Conservation (phyloP, 2,888 invertebrate species). For the Ormyrus rosae region DNA sequence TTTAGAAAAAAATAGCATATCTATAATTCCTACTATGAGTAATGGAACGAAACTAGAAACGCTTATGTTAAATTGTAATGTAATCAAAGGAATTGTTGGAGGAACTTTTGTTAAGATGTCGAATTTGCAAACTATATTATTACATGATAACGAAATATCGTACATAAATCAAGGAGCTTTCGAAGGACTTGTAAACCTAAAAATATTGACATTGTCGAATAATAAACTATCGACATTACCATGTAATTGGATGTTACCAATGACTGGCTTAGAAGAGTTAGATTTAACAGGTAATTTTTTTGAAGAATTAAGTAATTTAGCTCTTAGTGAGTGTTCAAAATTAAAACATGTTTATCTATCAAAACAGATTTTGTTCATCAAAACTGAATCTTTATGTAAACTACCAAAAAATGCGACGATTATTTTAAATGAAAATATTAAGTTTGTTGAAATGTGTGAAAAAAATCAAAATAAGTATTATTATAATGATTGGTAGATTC, state of each 20-base stretch:
- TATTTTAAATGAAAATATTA: neutral
- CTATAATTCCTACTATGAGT: neutral
- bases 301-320: slow-evolving; percentile 8
- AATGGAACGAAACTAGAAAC: slow-evolving; percentile 11
- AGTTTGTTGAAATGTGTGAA: neutral
- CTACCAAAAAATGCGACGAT: slow-evolving; percentile 38
- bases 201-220: slow-evolving; percentile 32
- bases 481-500: too few species aligned
- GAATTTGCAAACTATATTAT: slow-evolving; percentile 28
- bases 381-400: neutral
- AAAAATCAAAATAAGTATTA: too few species aligned
- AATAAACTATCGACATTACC: slow-evolving; percentile 31
- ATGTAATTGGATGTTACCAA: slow-evolving; percentile 23
- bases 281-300: slow-evolving; percentile 41
- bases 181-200: slow-evolving; percentile 23
- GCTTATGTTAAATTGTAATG: slow-evolving; percentile 38
- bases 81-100: slow-evolving; percentile 13
- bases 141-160: slow-evolving; percentile 39
- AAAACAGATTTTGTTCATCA: slow-evolving; percentile 14
- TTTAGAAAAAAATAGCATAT: slow-evolving; percentile 34
- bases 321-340: slow-evolving; percentile 10
- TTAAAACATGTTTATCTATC: slow-evolving; percentile 31
- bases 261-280: slow-evolving; percentile 28
- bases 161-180: slow-evolving; percentile 30
- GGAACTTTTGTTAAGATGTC: slow-evolving; percentile 22